Evolutionary conservation across 2,888 invertebrate species (phyloP), one percentile per base, ranked within the genome.

Genomic region (Tuta absoluta): DNA sequence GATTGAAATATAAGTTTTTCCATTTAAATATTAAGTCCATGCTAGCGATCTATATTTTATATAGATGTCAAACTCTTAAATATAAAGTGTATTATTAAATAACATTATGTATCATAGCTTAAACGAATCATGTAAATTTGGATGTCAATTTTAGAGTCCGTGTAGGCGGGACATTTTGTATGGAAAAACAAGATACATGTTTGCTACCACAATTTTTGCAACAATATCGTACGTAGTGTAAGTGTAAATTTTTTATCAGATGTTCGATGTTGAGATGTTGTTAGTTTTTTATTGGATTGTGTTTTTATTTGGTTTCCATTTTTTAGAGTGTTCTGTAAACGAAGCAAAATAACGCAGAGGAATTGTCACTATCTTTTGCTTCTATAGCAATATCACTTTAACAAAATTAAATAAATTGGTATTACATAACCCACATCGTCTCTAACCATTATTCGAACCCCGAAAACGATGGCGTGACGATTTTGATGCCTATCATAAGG

Each of bases 201-300:
- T 89, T 89, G 90, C 89, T 90, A 87, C 82, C 82, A 88, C 84
- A 82, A 80, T 84, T 86, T 89, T 89, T 88, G 87, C 89, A 86
- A 86, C 81, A 82, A 81, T 82, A 76, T 82, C 70, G 78, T 81
- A 71, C 70, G 78, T 81, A 71, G 76, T 71, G 75, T 83, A 85
- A 84, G 78, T 76, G 80, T 79, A 77, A 78, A 77, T 81, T 82
- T n/a, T 85, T 82, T 87, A 85, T 84, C 81, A 74, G 73, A 83
- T 82, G 86, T 89, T 87, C 77, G 75, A 76, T 77, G 82, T 83
- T 82, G 63, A 71, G 75, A 79, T 81, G 85, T 82, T 81, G 75
- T 82, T 84, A 78, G 79, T 84, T 72, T 56, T 74, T 68, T 71
- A 70, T 74, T 80, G 76, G 69, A 74, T 79, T 81, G 73, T 75